Base-by-base conservation (phyloP, 2,113 vertebrate species). In the Hiodon alosoides region DNA sequence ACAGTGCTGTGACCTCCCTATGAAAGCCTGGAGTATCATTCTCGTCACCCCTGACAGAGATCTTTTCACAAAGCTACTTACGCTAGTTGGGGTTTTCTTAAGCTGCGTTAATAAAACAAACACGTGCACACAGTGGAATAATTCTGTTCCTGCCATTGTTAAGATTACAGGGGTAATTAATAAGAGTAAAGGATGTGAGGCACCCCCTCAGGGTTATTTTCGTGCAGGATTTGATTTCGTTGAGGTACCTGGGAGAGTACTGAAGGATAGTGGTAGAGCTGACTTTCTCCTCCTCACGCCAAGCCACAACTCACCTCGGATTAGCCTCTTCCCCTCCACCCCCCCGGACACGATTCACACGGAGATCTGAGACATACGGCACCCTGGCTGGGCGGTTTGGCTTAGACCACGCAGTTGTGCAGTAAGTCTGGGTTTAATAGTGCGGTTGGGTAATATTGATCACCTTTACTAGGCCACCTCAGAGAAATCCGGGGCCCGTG, bases 1-100 rank as follows among this genome's bases (percentile, higher is more conserved):
- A 71, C 51, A 77, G 68, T 58, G 71, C 53, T 66, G 48, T 73
- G 62, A 73, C 74, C 69, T 72, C 74, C 69, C 8, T 48, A 65
- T 46, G 79, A 76, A 67, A 50, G 57, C 75, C 67, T 59, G 75
- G 76, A 67, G 66, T 66, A 67, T 78, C 72, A 72, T 71, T 78
- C 51, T 62, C 74, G 79, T 82, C 75, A 75, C 58, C 65, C 74
- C 77, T 71, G 57, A 76, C 77, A 73, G 9, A 64, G 17, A 71
- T 83, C 77, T 68, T 78, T 80, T 55, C 76, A 78, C 69, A 85
- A 85, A 84, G 78, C 80, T 84, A 78, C 83, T 87, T 86, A 84
- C 74, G 77, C 74, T 67, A 50, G 50, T 48, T 64, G 59, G 74
- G 83, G 79, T 80, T 82, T 86, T 82, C 4, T 86, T 87, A 82